Percentiles rank a stretch among this genome's conserved stretches.
phyloP scores from a whole-genome alignment of 2,888 invertebrate genomes.

The Phytoseiulus persimilis region DNA sequence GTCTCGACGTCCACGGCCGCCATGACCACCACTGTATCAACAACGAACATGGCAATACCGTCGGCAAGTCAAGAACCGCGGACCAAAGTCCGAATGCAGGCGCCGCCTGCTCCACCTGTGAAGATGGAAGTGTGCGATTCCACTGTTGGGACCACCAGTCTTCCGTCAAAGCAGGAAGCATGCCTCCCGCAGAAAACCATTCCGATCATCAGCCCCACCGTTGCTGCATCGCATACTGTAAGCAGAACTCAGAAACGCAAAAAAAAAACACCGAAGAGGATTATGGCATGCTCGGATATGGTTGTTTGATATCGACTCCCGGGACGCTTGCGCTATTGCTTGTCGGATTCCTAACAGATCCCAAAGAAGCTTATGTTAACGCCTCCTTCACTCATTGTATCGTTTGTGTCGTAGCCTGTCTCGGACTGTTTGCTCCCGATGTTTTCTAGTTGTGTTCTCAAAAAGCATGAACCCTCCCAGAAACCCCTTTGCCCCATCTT shows the following conservation, averaged over 20 bases:
- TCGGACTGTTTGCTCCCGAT: background rate
- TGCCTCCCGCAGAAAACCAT: background rate
- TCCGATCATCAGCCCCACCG: constrained; percentile 5
- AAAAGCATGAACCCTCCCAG: background rate
- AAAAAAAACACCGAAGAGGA: background rate
- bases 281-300: background rate
- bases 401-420: background rate
- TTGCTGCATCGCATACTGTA: background rate
- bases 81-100: constrained; percentile 11
- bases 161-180: background rate
- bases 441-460: background rate
- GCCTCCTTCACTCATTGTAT: background rate
- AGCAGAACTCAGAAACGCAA: background rate
- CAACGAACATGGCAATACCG: background rate
- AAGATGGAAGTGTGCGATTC: constrained; percentile 35
- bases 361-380: background rate
- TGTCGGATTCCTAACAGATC: background rate
- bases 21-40: too few relatives aligned
- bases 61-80: background rate
- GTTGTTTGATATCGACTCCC: background rate
- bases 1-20: background rate
- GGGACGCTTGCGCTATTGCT: background rate
- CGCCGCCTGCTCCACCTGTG: constrained; percentile 16
- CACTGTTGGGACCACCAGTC: constrained; percentile 31
- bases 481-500: background rate